phyloP scores from a whole-genome alignment of 2,113 vertebrate species.

The Sylvilagus bachmani region DNA sequence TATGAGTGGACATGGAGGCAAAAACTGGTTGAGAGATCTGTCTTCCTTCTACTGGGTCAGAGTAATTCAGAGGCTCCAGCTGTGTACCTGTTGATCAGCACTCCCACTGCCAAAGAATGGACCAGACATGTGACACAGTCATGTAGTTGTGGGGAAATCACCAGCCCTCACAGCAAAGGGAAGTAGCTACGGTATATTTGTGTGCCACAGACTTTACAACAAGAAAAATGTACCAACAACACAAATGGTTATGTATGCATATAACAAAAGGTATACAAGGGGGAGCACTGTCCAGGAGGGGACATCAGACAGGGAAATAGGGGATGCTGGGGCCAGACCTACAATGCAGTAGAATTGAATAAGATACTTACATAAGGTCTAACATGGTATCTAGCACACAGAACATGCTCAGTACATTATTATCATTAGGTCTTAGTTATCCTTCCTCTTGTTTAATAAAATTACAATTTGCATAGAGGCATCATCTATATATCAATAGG shows the following conservation, averaged over 20 bases:
- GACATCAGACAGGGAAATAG: not conserved
- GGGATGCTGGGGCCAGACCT: not conserved
- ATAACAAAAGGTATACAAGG: not conserved
- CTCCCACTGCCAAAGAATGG: not conserved
- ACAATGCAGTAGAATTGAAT: not conserved
- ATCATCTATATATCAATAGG: not conserved
- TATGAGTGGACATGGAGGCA: not conserved
- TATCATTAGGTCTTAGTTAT: not conserved
- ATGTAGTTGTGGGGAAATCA: not conserved
- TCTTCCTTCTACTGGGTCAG: not conserved
- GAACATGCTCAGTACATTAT: not conserved
- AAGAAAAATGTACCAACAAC: not conserved
- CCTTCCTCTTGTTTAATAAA: constrained; percentile 1
- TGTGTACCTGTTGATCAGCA: not conserved
- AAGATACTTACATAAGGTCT: not conserved
- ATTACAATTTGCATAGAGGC: not conserved
- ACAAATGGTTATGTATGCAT: not conserved
- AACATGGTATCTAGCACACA: not conserved
- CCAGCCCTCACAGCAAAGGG: not conserved
- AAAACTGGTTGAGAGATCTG: not conserved
- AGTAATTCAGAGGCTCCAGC: not conserved
- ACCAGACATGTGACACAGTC: not conserved
- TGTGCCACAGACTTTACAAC: not conserved
- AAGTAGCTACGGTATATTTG: not conserved
- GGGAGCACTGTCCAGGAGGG: not conserved